Percentiles rank a stretch among this genome's conserved stretches.
phyloP scores from a whole-genome alignment of 2,888 invertebrate species.

The Xanthorhoe designata region DNA sequence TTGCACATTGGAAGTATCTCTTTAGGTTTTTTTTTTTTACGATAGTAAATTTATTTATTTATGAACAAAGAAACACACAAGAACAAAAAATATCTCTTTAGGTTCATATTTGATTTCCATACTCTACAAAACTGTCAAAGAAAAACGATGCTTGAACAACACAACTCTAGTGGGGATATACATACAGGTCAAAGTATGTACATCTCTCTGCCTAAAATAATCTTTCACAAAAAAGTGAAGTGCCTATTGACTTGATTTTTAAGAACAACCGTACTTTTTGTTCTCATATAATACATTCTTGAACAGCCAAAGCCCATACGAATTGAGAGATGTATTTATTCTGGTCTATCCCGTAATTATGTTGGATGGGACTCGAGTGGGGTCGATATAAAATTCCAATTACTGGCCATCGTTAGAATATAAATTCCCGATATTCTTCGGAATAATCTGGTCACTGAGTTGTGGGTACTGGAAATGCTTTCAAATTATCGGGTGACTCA shows the following conservation, averaged over 20 bases:
- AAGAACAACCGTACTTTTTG: background rate
- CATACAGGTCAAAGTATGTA: background rate
- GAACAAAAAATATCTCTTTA: too few relatives aligned
- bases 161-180: too few relatives aligned
- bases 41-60: too few relatives aligned
- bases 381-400: slow-evolving; percentile 64
- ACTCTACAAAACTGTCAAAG: too few relatives aligned
- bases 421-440: slow-evolving; percentile 65
- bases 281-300: background rate
- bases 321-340: slow-evolving; percentile 32
- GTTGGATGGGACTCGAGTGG: slow-evolving; percentile 44
- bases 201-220: background rate
- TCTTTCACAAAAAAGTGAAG: background rate
- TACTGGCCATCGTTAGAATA: slow-evolving; percentile 66
- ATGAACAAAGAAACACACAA: too few relatives aligned
- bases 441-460: slow-evolving; percentile 54
- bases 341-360: slow-evolving; percentile 46
- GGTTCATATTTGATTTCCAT: too few relatives aligned
- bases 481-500: background rate
- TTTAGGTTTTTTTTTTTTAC: too few relatives aligned
- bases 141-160: too few relatives aligned
- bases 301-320: background rate
- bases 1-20: too few relatives aligned
- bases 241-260: background rate
- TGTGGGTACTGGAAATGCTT: slow-evolving; percentile 46